Evolutionary conservation across 2,888 invertebrate genomes (phyloP).

Genomic region (Apomyelois bistriatella): DNA sequence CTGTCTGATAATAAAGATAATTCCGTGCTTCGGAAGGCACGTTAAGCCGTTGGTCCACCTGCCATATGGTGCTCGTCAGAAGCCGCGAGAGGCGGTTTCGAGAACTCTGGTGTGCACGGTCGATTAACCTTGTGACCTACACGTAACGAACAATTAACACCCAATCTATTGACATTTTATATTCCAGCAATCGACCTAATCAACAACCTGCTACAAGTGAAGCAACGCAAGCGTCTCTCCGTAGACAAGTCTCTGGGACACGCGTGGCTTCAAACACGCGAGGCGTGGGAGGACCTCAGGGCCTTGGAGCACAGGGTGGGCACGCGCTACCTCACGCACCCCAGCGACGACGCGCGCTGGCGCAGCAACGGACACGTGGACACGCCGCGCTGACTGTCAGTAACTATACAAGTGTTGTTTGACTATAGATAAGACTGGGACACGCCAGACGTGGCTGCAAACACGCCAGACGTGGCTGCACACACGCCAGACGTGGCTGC

Average conservation of each 20-base stretch:
- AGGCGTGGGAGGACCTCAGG: conserved; percentile 97
- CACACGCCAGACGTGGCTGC: too few species aligned
- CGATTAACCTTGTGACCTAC: too few species aligned
- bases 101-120: too few species aligned
- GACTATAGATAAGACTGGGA: too few species aligned
- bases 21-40: too few species aligned
- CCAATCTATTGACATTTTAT: background rate
- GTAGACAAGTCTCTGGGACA: conserved; percentile 98
- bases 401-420: background rate
- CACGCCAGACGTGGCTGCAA: too few species aligned
- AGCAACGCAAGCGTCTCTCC: conserved; percentile 95
- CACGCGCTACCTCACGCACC: conserved; percentile 63
- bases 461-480: too few species aligned
- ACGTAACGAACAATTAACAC: too few species aligned
- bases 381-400: conserved; percentile 33
- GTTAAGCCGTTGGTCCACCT: too few species aligned
- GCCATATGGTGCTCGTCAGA: too few species aligned
- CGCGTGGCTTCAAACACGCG: conserved; percentile 97
- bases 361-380: background rate
- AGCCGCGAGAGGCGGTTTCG: too few species aligned
- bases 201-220: conserved; percentile 97
- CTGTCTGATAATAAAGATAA: too few species aligned
- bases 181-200: conserved; percentile 96
- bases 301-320: conserved; percentile 84
- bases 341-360: conserved; percentile 59